A percentile compares a stretch with the other conserved stretches of the same genome.
phyloP scores from a whole-genome alignment of 2,113 vertebrate genomes.

The Saccopteryx leptura region DNA sequence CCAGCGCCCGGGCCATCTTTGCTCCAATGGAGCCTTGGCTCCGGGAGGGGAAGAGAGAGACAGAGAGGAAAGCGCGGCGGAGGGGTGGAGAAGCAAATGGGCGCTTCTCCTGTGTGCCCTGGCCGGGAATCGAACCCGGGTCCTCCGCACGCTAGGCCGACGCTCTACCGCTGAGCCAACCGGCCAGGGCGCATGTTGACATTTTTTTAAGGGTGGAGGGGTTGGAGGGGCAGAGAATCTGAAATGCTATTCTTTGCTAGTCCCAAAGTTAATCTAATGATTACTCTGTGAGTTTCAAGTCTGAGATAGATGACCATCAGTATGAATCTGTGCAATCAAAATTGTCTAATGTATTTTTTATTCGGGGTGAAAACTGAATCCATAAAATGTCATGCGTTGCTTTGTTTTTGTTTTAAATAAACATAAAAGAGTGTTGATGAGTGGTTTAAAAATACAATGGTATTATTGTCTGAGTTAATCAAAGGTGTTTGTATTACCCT shows the following conservation, averaged over 20 bases:
- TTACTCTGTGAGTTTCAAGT: conserved; percentile 37
- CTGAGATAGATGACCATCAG: neutral
- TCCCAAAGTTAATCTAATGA: conserved; percentile 1
- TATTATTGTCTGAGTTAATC: neutral
- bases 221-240: neutral
- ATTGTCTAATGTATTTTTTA: neutral
- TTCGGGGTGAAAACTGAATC: neutral
- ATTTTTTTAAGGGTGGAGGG: neutral
- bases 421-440: neutral
- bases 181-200: neutral
- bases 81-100: too few relatives aligned
- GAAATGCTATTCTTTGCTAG: conserved; percentile 20
- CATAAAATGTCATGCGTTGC: conserved; percentile 26
- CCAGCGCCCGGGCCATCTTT: too few relatives aligned
- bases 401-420: conserved; percentile 47
- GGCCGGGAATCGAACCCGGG: too few relatives aligned
- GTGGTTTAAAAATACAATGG: conserved; percentile 24
- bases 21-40: too few relatives aligned
- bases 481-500: neutral
- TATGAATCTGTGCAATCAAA: conserved; percentile 37
- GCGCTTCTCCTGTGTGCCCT: too few relatives aligned
- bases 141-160: too few relatives aligned
- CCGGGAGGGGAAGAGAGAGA: too few relatives aligned
- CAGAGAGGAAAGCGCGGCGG: too few relatives aligned
- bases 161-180: too few relatives aligned